Evolutionary conservation across 2,888 invertebrate species (phyloP), one percentile per base, ranked within the genome.

Genomic region (Keiferia lycopersicella): DNA sequence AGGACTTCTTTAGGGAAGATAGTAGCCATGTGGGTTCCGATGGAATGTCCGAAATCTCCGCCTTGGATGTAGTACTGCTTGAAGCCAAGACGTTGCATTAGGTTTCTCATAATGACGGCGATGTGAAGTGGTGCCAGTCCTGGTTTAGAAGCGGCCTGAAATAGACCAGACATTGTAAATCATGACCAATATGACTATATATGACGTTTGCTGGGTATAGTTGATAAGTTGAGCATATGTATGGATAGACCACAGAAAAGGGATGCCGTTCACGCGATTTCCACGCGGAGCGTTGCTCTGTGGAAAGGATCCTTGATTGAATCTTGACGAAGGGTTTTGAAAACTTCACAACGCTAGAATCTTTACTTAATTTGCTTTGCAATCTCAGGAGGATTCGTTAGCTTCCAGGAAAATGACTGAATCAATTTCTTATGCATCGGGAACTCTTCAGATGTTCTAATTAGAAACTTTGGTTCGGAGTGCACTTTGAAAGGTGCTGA

Each of bases 1-100:
- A 87, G 71, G 0, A 93, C 82, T 69, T 93, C 86, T 0, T 92
- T 82, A 0, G 96, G 95, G 77, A 93, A 96, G 38, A 95, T 73
- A 0, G 93, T 91, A 0, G 95, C 93, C 82, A 97, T 91, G 61
- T 92, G 79, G 0, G 92, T 84, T 0, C 92, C 93, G 64, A 96
- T 93, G 0, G 91, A n/a, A 0, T 94, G 90, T 0, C 97, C 97
- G 93, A 95, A 94, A 76, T 96, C 96, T 0, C 96, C 96, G 0
- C 96, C 96, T 81, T 96, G 96, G 0, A 94, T 82, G 76, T 94
- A 95, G 76, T 93, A 97, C 68, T 93, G 88, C 0, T 93, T 78
- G 74, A 93, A 92, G 0, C 95, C 95, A 0, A 97, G 82, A 22
- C 95, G 87, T 20, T 92, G 81, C 96, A 96, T 96, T 1, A 97